Evolutionary conservation across 1,140 invertebrate genomes (phyloP), one percentile per base, ranked within the genome.

Genomic region (Trichogramma pretiosum): DNA sequence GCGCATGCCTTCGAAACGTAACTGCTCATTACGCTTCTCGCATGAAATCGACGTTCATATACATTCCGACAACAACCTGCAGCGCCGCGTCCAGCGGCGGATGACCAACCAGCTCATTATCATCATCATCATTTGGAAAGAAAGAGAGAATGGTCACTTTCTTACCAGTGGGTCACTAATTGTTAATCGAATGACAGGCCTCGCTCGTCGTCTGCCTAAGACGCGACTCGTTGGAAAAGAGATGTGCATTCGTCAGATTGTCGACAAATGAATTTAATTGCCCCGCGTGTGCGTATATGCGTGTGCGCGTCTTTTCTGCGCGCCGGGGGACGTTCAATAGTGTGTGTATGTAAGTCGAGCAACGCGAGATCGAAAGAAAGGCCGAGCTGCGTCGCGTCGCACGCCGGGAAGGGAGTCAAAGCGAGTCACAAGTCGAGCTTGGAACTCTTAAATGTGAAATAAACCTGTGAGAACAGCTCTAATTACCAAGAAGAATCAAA

Each of bases 201-300:
- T n/a, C n/a, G n/a, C n/a, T n/a, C n/a, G n/a, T n/a, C n/a, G n/a
- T n/a, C n/a, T 18, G 42, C 8, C 18, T 33, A 52, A 22, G 48
- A 37, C 16, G 22, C 34, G 43, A 46, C 48, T 4, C 13, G 3
- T 8, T 22, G 23, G 7, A 5, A 21, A 28, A 16, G 38, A 19
- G 21, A 47, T 26, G 37, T 14, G 42, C 55, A 60, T 63, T 62
- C 58, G 50, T 59, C 56, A 61, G 57, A 57, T 60, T 54, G 54
- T 55, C 59, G 56, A 56, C 60, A 63, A 63, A 63, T 62, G 52
- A 58, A 59, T 64, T 64, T 58, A 63, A 63, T 63, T 59, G 59
- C 49, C 38, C 28, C 44, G 32, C 18, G 7, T 28, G 26, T 28
- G 26, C 13, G 26, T 28, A 28, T 28, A 13, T 28, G 26, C 13